Conservation (phyloP, 2,797 vertebrate genomes). For the Onychomys torridus region DNA sequence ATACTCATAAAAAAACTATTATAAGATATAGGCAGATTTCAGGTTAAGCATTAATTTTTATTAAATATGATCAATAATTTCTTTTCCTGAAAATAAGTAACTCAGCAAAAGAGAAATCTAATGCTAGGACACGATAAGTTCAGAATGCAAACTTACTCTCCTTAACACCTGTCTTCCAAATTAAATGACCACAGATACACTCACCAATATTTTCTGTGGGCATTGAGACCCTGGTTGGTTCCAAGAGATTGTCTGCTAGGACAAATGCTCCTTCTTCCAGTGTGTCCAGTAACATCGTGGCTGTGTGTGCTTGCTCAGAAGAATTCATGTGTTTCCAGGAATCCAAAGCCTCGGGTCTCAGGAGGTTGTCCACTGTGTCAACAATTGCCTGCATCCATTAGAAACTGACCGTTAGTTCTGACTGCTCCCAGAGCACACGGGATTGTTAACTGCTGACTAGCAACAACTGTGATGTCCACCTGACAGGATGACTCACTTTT, state of each 20-base stretch:
- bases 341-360: conserved; percentile 96
- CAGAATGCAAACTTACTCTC: not conserved
- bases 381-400: conserved; percentile 96
- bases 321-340: conserved; percentile 99
- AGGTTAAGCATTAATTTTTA: conserved; percentile 74
- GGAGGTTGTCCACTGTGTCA: conserved; percentile 98
- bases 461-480: conserved; percentile 85
- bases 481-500: conserved; percentile 84
- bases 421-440: conserved; percentile 76
- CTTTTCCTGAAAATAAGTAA: conserved; percentile 25
- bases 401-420: conserved; percentile 87
- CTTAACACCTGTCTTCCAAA: conserved; percentile 9
- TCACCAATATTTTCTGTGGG: conserved; percentile 98
- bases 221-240: conserved; percentile 97
- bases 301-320: conserved; percentile 97
- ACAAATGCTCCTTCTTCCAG: conserved; percentile 99
- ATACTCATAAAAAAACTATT: conserved; percentile 36
- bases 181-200: conserved; percentile 83
- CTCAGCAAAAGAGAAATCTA: conserved; percentile 22
- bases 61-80: conserved; percentile 19
- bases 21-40: conserved; percentile 48
- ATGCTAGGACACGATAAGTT: not conserved
- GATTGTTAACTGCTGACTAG: conserved; percentile 76
- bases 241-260: conserved; percentile 98
- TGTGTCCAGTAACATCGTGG: conserved; percentile 99